A percentile compares a stretch with the other conserved stretches of the same genome.
phyloP scores from a whole-genome alignment of 2,113 vertebrate species.

The Pollachius pollachius region DNA sequence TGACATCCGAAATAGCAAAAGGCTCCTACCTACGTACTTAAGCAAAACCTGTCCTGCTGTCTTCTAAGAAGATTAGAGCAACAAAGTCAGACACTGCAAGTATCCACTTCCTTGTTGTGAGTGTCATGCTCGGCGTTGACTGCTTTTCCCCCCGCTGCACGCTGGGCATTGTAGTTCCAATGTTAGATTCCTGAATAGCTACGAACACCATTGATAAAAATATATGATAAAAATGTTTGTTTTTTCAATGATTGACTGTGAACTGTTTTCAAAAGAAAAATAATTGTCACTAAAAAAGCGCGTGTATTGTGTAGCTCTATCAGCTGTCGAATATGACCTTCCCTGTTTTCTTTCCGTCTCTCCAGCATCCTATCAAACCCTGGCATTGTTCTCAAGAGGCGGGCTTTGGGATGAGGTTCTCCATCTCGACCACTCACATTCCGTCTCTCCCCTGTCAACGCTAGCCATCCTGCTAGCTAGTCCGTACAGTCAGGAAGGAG shows the following conservation, averaged over 20 bases:
- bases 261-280: too few relatives aligned
- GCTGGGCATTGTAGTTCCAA: slow-evolving; percentile 68
- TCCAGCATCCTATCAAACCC: slow-evolving; percentile 45
- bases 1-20: too few relatives aligned
- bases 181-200: not conserved
- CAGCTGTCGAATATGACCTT: not conserved
- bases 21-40: not conserved
- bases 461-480: slow-evolving; percentile 40
- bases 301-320: too few relatives aligned
- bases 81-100: slow-evolving; percentile 40
- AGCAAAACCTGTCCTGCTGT: not conserved
- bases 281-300: too few relatives aligned
- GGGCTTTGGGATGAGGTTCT: slow-evolving; percentile 27
- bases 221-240: too few relatives aligned
- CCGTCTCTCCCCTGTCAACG: slow-evolving; percentile 22
- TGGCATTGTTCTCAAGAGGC: slow-evolving; percentile 24
- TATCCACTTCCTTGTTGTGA: slow-evolving; percentile 68
- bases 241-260: too few relatives aligned
- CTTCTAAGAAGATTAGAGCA: slow-evolving; percentile 46
- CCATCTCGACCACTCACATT: slow-evolving; percentile 39
- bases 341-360: not conserved
- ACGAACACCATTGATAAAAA: too few relatives aligned
- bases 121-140: slow-evolving; percentile 36
- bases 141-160: slow-evolving; percentile 18
- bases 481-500: slow-evolving; percentile 37